Base-by-base conservation (phyloP, 2,888 invertebrate species). In the Caenorhabditis sp. region DNA sequence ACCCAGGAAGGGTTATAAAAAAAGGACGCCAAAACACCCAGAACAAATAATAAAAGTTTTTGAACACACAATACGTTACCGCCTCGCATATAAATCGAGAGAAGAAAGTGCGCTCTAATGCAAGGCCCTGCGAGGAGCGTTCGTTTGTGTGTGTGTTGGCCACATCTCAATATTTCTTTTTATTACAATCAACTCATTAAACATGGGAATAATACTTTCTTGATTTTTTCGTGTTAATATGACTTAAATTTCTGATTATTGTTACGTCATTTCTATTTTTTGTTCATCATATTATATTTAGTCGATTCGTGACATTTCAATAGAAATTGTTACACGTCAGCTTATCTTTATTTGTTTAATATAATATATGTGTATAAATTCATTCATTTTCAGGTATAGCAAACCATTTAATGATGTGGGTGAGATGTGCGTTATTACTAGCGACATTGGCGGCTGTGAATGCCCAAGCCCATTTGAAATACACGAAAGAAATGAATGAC, bases 401-500 rank as follows among this genome's bases (percentile, higher is more conserved):
- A 25, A 56, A 53, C 8, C 53, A 7, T 5, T 20, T 50, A 14
- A 65, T 53, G 61, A 72, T 73, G 68, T 65, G 38, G 65, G 38
- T 62, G 36, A 73, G 63, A 59, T 59, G 58, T 14, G 36, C 38
- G 56, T 64, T 71, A 50, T 12, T 60, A 2, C 26, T 71, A 49
- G n/a, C 26, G 17, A 7, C 3, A 8, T 36, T 31, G 1, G 31
- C 21, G 8, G 8, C 36, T 17, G 43, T 43, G 3, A 17, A 43
- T 43, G 43, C 8, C 27, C 85, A 85, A 59, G 68, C 85, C 7
- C 86, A 87, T 71, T 58, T 80, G 62, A 87, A 87, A 64, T 87
- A 87, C 64, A 74, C 77, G 1, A 70, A 79, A 17, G 84, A 85
- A 59, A 82, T 84, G 59, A 87, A 87, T 68, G 87, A 87, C 61